Base-by-base conservation (phyloP, 1,140 invertebrate species). In the Chironomus striatipennis region DNA sequence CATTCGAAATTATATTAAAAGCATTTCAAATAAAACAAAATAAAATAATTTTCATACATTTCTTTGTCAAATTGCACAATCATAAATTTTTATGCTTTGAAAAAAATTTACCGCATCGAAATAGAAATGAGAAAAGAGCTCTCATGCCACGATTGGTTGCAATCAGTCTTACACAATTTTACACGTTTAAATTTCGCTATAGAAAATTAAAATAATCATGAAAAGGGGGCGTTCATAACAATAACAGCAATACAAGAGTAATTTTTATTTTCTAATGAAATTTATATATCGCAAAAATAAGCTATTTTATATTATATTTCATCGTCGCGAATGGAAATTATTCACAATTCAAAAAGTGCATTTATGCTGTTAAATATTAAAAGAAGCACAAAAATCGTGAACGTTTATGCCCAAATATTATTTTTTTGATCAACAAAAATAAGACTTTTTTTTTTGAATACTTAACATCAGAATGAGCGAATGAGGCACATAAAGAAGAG, bases 401-500 rank as follows among this genome's bases (percentile, higher is more conserved):
- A 57, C n/a, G 47, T 57, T 57, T 57, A 57, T 57, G 47, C 47
- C 47, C 47, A 57, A 57, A 57, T 57, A 57, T 57, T 57, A 57
- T 57, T n/a, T 57, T n/a, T 57, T 57, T 57, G 47, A 34, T 34
- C 24, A 34, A 34, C 1, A 34, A 34, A n/a, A n/a, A n/a, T n/a
- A n/a, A n/a, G n/a, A n/a, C n/a, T 47, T 47, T 5, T 57, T n/a
- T 34, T 34, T 57, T 57, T 57, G 47, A 57, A 57, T 57, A 57
- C 12, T 57, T 34, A 34, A 34, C 24, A 34, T 34, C 24, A 34
- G 12, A 57, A 57, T n/a, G n/a, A 57, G 47, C 12, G 12, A 57
- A n/a, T 5, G 47, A 15, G 47, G 15, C 4, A 57, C 24, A 5
- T 15, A 15, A 15, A 15, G 7, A 7, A 47, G 8, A 8, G 2